Evolutionary conservation across 2,113 vertebrate species (phyloP), one percentile per base, ranked within the genome.

Genomic region (Cichladusa arquata): DNA sequence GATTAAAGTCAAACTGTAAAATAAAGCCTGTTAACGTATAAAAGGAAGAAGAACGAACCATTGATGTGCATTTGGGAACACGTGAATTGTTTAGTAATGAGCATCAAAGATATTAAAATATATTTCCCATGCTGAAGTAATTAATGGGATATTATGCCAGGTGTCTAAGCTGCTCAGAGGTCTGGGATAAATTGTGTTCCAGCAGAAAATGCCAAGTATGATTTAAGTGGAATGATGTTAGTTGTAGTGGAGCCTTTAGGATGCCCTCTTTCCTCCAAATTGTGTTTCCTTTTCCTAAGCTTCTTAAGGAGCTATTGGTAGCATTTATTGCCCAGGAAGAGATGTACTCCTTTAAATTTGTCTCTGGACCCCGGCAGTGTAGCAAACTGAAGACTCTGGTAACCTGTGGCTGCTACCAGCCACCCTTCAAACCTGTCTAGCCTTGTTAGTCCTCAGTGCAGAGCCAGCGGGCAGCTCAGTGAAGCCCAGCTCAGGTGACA

Each of bases 81-180:
- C 0, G 4, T 88, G 87, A 80, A 81, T 56, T 80, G 79, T 76
- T 92, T 81, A 74, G 76, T n/a, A 93, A 95, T 51, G 56, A 90
- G 76, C 72, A 83, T 74, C 64, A 67, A 64, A 94, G 84, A 90
- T 81, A 95, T 64, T 86, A 83, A 92, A 88, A 94, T 92, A 48
- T 87, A 89, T 95, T 92, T 96, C 81, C 90, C 71, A 78, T 65
- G 79, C 88, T 90, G 85, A 66, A 83, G 54, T 93, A 92, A 96
- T 96, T 94, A 90, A 90, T 96, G 95, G 67, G 72, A 60, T 86
- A 40, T 90, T 97, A 91, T 86, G 50, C 74, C 94, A 93, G 93
- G 94, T 94, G 85, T 91, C 67, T 65, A 29, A 93, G 82, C 71
- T 90, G 76, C 90, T 78, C 13, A 14, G 50, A 83, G 54, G 83